A percentile compares a stretch with the other conserved stretches of the same genome.
These are phyloP conservation scores for Thecocarcelia acutangulata DNA, from an alignment of 2,888 invertebrate genomes.

Conservation along the genomic window DNA sequence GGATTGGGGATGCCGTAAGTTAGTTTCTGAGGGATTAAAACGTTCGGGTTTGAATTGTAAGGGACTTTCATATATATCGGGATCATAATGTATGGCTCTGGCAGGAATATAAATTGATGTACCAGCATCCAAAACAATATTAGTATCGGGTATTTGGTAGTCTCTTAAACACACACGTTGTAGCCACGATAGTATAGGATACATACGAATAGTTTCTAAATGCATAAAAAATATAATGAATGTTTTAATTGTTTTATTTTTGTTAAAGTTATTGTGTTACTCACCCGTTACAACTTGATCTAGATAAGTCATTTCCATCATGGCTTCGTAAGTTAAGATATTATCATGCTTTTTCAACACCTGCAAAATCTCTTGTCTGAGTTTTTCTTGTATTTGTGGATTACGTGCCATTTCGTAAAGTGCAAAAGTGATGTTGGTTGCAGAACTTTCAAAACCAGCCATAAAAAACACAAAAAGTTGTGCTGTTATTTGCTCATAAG, in stretches of 20 bases:
- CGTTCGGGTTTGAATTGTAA: constrained; percentile 81
- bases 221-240: background rate
- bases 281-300: constrained; percentile 82
- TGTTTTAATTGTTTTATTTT: background rate
- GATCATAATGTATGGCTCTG: constrained; percentile 80
- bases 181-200: constrained; percentile 80
- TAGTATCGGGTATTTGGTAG: constrained; percentile 75
- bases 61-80: constrained; percentile 81
- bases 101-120: constrained; percentile 77
- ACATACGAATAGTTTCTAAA: constrained; percentile 69
- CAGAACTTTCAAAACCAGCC: constrained; percentile 83
- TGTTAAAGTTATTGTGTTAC: background rate
- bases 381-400: constrained; percentile 81
- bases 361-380: constrained; percentile 80
- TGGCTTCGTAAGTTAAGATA: constrained; percentile 79
- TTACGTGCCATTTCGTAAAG: constrained; percentile 82
- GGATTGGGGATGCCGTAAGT: constrained; percentile 75
- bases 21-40: constrained; percentile 76
- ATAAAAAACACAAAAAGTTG: constrained; percentile 83
- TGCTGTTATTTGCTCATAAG: constrained; percentile 82
- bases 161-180: constrained; percentile 77
- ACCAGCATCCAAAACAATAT: constrained; percentile 77
- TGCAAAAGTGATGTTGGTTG: constrained; percentile 81
- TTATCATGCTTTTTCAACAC: constrained; percentile 79
- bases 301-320: constrained; percentile 81